phyloP scores from a whole-genome alignment of 2,888 invertebrate species.

The Stenotaenia linearis region DNA sequence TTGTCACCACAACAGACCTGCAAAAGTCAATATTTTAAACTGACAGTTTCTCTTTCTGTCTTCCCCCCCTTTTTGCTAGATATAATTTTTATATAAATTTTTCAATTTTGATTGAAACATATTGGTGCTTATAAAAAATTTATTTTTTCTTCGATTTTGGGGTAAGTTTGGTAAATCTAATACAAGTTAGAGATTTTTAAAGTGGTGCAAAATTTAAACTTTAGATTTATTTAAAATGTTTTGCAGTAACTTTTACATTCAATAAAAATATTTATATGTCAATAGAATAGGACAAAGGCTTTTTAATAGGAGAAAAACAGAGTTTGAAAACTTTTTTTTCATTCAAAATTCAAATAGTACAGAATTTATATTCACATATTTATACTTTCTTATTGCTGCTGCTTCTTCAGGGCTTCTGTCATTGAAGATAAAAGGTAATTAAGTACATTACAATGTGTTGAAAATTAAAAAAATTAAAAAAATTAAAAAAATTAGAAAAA shows the following conservation, averaged over 20 bases:
- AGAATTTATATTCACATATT: background rate
- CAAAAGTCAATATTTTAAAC: conserved; percentile 22
- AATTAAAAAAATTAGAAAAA: background rate
- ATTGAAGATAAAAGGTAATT: background rate
- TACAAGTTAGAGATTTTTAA: background rate
- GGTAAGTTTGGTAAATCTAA: background rate
- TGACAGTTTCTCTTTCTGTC: background rate
- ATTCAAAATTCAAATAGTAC: background rate
- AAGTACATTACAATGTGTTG: no score
- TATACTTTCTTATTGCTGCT: conserved; percentile 22
- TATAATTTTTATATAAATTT: background rate
- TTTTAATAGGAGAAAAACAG: background rate
- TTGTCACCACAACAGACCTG: conserved; percentile 19
- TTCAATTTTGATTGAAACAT: background rate
- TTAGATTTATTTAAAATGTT: conserved; percentile 4
- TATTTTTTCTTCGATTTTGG: background rate
- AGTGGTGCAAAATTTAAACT: conserved; percentile 8
- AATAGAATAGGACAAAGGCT: background rate
- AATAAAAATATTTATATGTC: background rate
- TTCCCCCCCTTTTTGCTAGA: background rate
- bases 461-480: background rate
- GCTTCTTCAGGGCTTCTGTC: conserved; percentile 26
- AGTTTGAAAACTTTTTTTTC: background rate
- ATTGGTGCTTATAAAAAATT: background rate
- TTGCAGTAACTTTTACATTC: conserved; percentile 13